Base-by-base conservation (phyloP, 1,140 invertebrate species). In the Drosophila ercepeae region DNA sequence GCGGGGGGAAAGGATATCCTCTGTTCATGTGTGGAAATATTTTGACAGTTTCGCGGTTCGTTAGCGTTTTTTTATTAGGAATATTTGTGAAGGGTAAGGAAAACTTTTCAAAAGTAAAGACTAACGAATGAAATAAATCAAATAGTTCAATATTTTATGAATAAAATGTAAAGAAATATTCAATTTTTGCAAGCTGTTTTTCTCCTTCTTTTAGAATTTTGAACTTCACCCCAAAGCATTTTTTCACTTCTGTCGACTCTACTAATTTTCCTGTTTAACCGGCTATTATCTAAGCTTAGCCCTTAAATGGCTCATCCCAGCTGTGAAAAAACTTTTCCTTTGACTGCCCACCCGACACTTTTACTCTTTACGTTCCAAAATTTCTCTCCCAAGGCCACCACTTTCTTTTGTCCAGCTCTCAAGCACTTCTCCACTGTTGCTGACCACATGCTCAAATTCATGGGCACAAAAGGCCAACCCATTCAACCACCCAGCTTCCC, bases 41-140 rank as follows among this genome's bases (percentile, higher is more conserved):
- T 88, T 88, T 88, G 82, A 88, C 82, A 88, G 83, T 88, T 82
- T 88, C 70, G 82, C 77, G 82, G 82, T 78, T 88, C 82, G 82
- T 88, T 88, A 86, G 77, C 61, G 65, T 70, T 67, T 76, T 59
- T 49, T 48, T 54, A 48, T 27, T 55, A 21, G 3, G 9, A 52
- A 13, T 34, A 44, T 65, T 16, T 2, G 2, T 5, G 21, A 0
- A 18, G 21, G 7, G 9, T 4, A 14, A n/a, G 7, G n/a, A 8
- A 3, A 19, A 19, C 21, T 25, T 63, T 34, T 45, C 34, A 19
- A 45, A 44, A 18, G 27, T 21, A 61, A 45, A 16, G 25, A 14
- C 9, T 11, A 1, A 9, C 9, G 8, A 25, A 39, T 18, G 14
- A 14, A n/a, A 5, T 8, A 1, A 3, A 13, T 44, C 0, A 4